Evolutionary conservation across 2,113 vertebrate genomes (phyloP).

Genomic region (Panurus biarmicus): DNA sequence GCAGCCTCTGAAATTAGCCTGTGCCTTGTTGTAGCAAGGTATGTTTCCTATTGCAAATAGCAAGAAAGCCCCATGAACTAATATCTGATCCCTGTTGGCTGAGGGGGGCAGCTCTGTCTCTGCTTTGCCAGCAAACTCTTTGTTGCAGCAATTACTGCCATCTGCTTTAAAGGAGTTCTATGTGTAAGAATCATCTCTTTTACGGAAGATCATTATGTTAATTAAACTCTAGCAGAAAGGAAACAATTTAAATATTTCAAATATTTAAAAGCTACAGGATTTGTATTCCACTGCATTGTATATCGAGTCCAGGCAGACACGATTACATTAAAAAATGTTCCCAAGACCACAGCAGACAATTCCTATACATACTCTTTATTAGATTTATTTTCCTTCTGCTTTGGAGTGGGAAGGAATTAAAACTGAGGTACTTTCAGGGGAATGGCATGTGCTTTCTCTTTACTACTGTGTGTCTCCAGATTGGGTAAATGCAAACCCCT

Average conservation of each 20-base stretch:
- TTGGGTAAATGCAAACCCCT: background rate
- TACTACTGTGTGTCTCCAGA: background rate
- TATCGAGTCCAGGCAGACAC: background rate
- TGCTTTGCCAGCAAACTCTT: background rate
- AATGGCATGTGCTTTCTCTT: background rate
- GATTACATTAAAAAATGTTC: background rate
- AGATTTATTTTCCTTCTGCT: background rate
- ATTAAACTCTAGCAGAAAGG: background rate
- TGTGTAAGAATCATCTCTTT: background rate
- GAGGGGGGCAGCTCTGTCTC: background rate
- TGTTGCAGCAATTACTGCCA: background rate
- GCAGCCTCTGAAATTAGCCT: conserved; percentile 20
- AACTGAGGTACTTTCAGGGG: background rate
- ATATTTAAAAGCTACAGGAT: background rate
- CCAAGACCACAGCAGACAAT: background rate
- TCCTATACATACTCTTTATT: background rate
- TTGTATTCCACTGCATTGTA: background rate
- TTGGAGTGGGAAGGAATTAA: background rate
- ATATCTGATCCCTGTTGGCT: background rate
- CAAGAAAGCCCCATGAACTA: background rate
- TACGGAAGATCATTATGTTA: background rate
- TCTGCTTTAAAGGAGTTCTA: background rate
- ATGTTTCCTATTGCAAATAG: background rate
- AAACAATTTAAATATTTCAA: background rate
- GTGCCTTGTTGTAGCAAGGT: background rate